Percentiles rank a stretch among this genome's conserved stretches.
Conservation (phyloP, 2,888 invertebrate species). For the Lasioglossum zephyrum region DNA sequence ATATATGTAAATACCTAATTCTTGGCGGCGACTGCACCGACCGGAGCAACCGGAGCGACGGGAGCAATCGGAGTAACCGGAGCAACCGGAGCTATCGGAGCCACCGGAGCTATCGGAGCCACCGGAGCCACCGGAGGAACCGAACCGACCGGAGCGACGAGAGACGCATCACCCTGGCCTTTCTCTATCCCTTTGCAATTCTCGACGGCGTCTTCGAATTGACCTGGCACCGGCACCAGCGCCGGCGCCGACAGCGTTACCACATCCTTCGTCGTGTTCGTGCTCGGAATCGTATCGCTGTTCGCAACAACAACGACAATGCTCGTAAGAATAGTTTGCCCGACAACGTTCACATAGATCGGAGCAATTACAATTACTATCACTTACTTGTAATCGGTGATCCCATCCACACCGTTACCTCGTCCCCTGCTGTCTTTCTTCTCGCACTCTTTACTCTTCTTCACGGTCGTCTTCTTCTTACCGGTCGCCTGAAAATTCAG, state of each 20-base stretch:
- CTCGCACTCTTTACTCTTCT: constrained; percentile 80
- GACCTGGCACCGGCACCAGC: constrained; percentile 75
- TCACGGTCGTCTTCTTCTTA: constrained; percentile 79
- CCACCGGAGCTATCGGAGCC: constrained; percentile 71
- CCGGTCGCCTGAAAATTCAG: constrained; percentile 75
- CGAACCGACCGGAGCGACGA: constrained; percentile 70
- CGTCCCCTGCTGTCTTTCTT: constrained; percentile 79
- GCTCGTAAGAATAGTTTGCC: background rate
- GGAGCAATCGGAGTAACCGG: constrained; percentile 69
- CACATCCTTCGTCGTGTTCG: constrained; percentile 74
- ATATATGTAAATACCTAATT: constrained; percentile 72
- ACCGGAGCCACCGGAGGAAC: background rate
- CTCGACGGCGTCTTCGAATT: constrained; percentile 80
- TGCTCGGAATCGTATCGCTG: constrained; percentile 61
- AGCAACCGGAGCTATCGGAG: constrained; percentile 26
- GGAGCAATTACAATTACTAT: background rate
- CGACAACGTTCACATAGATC: background rate
- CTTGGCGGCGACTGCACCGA: constrained; percentile 56
- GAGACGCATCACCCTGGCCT: constrained; percentile 78
- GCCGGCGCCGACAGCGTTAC: constrained; percentile 57
- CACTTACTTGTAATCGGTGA: constrained; percentile 80
- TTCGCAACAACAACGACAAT: background rate
- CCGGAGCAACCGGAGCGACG: background rate
- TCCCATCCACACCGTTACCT: constrained; percentile 78
- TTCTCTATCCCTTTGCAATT: constrained; percentile 77